Conservation (phyloP, 2,797 vertebrate species). For the Argya squamiceps region DNA sequence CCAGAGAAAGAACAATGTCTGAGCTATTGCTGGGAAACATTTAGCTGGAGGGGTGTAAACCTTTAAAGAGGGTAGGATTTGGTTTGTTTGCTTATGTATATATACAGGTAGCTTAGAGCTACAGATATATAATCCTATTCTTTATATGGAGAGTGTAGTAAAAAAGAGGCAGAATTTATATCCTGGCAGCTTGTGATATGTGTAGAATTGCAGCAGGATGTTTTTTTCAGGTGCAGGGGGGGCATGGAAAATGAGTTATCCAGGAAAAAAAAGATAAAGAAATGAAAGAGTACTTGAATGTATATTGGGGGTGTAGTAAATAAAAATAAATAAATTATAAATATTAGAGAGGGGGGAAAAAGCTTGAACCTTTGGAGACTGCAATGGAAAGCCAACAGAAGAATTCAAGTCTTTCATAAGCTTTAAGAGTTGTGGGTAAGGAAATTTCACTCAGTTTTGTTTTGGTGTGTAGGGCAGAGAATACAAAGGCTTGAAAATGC, state of each 20-base stretch:
- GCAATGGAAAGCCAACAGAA: background rate
- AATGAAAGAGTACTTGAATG: background rate
- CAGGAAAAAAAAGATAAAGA: background rate
- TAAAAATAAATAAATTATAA: background rate
- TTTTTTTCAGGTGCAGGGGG: background rate
- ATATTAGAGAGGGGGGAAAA: background rate
- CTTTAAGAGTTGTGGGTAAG: background rate
- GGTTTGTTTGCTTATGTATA: rapidly evolving
- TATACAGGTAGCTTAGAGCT: background rate
- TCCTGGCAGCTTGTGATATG: background rate
- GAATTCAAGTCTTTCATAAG: background rate
- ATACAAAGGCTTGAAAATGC: background rate
- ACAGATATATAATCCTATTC: rapidly evolving
- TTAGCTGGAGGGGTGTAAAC: background rate
- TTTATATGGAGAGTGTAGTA: background rate
- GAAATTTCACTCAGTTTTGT: background rate
- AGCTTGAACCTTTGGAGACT: background rate
- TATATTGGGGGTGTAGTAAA: background rate
- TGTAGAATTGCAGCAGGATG: background rate
- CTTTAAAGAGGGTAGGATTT: background rate
- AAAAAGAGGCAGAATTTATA: background rate
- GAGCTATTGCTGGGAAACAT: background rate
- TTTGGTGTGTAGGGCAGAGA: background rate
- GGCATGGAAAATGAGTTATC: background rate
- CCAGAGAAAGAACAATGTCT: background rate